Conservation (phyloP, 2,113 vertebrate species). For the Cryptomyrus ogoouensis region DNA sequence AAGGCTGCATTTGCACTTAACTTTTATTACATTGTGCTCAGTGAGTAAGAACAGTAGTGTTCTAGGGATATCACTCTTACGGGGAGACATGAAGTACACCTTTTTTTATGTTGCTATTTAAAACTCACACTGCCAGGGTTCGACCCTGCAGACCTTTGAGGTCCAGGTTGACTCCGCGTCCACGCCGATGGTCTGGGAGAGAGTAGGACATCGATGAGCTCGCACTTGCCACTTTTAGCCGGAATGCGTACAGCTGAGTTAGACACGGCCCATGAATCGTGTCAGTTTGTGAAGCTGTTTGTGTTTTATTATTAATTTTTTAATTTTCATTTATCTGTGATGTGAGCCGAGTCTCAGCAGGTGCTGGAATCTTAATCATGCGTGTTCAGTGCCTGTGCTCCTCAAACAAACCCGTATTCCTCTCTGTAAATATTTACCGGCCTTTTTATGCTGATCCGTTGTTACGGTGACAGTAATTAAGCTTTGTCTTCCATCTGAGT, state of each 20-base stretch:
- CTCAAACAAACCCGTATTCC: background rate
- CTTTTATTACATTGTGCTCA: background rate
- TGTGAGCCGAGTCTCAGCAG: background rate
- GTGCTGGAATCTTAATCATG: background rate
- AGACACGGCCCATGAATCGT: background rate
- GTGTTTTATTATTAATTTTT: background rate
- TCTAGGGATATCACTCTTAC: too few relatives aligned
- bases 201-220: background rate
- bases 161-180: background rate
- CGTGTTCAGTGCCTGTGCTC: background rate
- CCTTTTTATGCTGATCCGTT: background rate
- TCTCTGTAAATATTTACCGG: background rate
- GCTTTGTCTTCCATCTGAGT: background rate
- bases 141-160: background rate
- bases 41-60: background rate
- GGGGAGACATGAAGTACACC: background rate
- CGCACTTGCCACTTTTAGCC: background rate
- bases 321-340: background rate
- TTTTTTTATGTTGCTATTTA: background rate
- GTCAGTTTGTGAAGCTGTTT: background rate
- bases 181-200: background rate
- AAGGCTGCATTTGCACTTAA: background rate
- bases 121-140: background rate
- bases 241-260: background rate
- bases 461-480: background rate